phyloP scores from a whole-genome alignment of 2,797 vertebrate genomes.

The Morelia viridis region DNA sequence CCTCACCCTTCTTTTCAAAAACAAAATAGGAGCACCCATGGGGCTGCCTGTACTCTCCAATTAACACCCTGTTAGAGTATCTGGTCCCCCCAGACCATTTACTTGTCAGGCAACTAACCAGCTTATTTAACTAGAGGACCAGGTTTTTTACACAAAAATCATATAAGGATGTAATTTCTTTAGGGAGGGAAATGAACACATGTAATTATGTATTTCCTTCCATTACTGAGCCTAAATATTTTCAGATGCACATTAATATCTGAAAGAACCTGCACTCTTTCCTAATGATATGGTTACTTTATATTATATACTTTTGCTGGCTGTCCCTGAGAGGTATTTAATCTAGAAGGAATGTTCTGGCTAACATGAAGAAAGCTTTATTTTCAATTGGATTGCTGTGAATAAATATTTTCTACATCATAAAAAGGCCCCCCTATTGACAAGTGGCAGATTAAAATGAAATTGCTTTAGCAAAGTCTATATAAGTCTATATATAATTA shows the following conservation, averaged over 20 bases:
- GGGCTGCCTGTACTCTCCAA: background rate
- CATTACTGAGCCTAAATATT: background rate
- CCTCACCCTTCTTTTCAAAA: background rate
- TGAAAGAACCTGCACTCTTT: background rate
- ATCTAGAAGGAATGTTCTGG: background rate
- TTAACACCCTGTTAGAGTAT: background rate
- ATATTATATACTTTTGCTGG: background rate
- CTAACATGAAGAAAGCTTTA: background rate
- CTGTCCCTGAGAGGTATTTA: background rate
- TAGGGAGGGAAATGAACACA: background rate
- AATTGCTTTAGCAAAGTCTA: constrained; percentile 15
- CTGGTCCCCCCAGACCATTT: background rate
- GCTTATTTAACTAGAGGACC: background rate
- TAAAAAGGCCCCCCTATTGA: background rate
- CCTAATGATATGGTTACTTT: background rate
- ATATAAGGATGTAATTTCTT: background rate
- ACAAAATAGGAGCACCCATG: background rate
- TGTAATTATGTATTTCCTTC: background rate
- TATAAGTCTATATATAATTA: background rate
- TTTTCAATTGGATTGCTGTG: background rate
- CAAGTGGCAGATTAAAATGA: background rate
- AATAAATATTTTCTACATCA: background rate
- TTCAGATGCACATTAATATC: background rate
- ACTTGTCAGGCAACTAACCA: background rate
- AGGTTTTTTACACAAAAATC: background rate